Evolutionary conservation across 2,113 vertebrate genomes (phyloP).

Genomic region (Pandion haliaetus): DNA sequence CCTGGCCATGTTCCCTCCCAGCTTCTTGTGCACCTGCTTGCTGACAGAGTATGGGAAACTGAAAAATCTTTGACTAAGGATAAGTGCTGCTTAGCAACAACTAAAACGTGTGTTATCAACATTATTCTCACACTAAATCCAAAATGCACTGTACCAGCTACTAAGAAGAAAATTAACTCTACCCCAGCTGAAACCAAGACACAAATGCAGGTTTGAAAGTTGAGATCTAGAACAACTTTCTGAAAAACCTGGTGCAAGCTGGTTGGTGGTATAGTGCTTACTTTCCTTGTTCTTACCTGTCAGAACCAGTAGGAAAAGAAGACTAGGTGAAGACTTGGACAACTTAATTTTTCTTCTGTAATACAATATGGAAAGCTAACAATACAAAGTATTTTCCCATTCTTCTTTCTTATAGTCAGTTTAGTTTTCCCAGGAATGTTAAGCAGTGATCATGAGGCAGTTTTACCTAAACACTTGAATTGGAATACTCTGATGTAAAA

Average conservation of each 20-base stretch:
- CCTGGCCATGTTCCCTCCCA: too few species aligned
- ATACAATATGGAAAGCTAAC: background rate
- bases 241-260: background rate
- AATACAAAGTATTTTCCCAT: background rate
- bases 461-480: background rate
- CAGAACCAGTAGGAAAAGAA: background rate
- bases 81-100: too few species aligned
- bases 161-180: too few species aligned
- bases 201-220: background rate
- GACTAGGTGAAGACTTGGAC: background rate
- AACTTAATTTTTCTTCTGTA: background rate
- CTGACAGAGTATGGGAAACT: too few species aligned
- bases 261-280: background rate
- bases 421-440: background rate
- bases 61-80: too few species aligned
- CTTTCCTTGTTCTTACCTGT: background rate
- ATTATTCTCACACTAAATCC: too few species aligned
- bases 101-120: too few species aligned
- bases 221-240: background rate
- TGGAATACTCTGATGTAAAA: background rate
- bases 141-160: too few species aligned
- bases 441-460: background rate
- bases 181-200: too few species aligned
- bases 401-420: background rate
- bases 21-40: too few species aligned